Percentiles rank a stretch among this genome's conserved stretches.
Evolutionary conservation across 2,113 vertebrate species (phyloP).

Genomic region (Brevimyrus niger): DNA sequence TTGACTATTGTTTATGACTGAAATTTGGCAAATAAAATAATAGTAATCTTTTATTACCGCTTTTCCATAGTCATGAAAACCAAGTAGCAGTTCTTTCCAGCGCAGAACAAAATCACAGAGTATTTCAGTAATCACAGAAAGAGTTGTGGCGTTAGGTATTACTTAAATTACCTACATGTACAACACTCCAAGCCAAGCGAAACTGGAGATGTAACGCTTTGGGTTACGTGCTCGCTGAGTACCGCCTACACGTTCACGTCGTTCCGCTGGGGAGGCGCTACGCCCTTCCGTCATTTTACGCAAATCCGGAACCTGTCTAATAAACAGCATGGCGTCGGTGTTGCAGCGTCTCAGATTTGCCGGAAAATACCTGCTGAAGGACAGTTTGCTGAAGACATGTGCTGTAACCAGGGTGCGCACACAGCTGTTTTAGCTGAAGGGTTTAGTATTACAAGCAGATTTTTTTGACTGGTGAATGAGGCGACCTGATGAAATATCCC

Average conservation of each 20-base stretch:
- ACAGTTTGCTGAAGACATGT: constrained; percentile 39
- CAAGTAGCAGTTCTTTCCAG: background rate
- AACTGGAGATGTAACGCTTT: background rate
- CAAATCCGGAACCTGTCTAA: background rate
- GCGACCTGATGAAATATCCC: background rate
- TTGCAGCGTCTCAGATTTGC: constrained; percentile 41
- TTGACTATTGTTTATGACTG: background rate
- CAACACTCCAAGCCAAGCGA: background rate
- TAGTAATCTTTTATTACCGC: background rate
- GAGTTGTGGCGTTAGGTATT: background rate
- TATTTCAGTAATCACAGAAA: background rate
- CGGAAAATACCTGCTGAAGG: constrained; percentile 41
- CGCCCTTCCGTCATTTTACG: background rate
- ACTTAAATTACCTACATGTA: background rate
- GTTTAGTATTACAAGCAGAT: background rate
- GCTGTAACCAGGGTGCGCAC: constrained; percentile 38
- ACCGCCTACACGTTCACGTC: background rate
- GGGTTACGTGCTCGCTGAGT: background rate
- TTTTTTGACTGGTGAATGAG: background rate
- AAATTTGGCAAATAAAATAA: background rate
- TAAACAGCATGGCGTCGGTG: constrained; percentile 58
- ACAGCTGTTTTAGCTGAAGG: background rate
- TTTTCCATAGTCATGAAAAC: background rate
- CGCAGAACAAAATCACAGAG: background rate
- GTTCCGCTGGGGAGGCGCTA: background rate